Base-by-base conservation (phyloP, 2,797 vertebrate species). In the Lindbergichthys nudifrons region DNA sequence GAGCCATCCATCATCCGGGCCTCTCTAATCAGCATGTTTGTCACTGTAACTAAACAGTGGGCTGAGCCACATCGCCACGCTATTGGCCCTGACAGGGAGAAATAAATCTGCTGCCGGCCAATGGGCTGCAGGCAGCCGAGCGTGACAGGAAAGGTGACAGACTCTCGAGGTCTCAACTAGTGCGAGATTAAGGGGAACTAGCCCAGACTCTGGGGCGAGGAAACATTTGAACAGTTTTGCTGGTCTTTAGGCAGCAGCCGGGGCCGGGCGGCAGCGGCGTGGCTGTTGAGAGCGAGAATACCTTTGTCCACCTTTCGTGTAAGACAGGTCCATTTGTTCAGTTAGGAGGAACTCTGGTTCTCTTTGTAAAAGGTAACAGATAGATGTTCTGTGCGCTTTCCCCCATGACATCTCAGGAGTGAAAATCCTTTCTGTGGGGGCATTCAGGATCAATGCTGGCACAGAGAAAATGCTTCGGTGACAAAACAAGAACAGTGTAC, bases 11-110 rank as follows among this genome's bases (percentile, higher is more conserved):
- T 97, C 96, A 96, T 93, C 64, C 58, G 69, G 93, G 94, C 93
- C 91, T 94, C 91, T 92, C 93, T 94, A 94, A 95, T 96, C 96
- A 95, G 87, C 83, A 94, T 93, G 95, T 94, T 95, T 95, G 95
- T 96, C 96, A 96, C 95, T 94, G 95, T 93, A 95, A 95, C 95
- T 94, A 95, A 96, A 95, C 87, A 92, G 93, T 77, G 93, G 92
- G 93, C 88, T 88, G 19, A 93, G 92, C 93, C 83, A 93, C 88
- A 82, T 92, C 70, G 65, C 83, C 77, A 93, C 83, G 87, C 96
- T 92, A 95, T 95, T 94, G 95, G 96, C 93, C 88, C 82, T 95
- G 96, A 96, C 96, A 95, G 92, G 83, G 90, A 65, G 92, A 95
- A 94, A 96, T 95, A 96, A 96, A 96, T 95, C 94, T 95, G 93